Evolutionary conservation across 2,113 vertebrate genomes (phyloP), one percentile per base, ranked within the genome.

Genomic region (Fulica atra): DNA sequence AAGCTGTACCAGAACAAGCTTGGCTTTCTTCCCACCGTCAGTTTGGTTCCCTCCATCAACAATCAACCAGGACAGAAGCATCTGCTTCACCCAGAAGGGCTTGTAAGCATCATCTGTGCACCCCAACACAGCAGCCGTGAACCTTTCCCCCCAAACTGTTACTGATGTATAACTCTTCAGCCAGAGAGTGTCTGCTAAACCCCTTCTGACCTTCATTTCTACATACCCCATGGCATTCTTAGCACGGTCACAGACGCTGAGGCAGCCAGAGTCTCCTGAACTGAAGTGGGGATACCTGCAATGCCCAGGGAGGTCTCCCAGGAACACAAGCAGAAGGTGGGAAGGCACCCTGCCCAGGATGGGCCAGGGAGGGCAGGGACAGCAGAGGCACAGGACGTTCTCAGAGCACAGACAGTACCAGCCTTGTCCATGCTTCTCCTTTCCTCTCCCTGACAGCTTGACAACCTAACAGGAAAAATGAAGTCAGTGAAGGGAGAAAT

Each of bases 401-500:
- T 35, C 3, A 1, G 48, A 65, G 54, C 26, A 71, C 40, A 85
- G 94, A 92, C 54, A 89, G 29, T 71, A 78, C 48, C 86, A 88
- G 59, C 77, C 78, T 88, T 72, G 72, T 90, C 94, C 83, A 25
- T 57, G 90, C 77, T 88, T 92, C 88, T 95, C 73, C 92, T 88
- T 92, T 96, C 93, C 95, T 86, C 81, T 16, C 26, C 5, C 50
- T 96, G 96, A 96, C 97, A 97, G 96, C 94, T 96, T 98, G 97
- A 97, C 97, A 97, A 93, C 90, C 91, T 86, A 91, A 92, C 89
- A 96, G 96, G 93, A 97, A 95, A 97, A 96, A 96, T 97, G 96
- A 97, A 97, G 97, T 92, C 95, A 97, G 87, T 96, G 96, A 88
- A 97, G 97, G 91, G 92, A 96, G 95, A 96, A 97, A 98, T 97